Percentiles rank a stretch among this genome's conserved stretches.
Conservation (phyloP, 64 coral and sea anemone species). For the Stylophora pistillata region DNA sequence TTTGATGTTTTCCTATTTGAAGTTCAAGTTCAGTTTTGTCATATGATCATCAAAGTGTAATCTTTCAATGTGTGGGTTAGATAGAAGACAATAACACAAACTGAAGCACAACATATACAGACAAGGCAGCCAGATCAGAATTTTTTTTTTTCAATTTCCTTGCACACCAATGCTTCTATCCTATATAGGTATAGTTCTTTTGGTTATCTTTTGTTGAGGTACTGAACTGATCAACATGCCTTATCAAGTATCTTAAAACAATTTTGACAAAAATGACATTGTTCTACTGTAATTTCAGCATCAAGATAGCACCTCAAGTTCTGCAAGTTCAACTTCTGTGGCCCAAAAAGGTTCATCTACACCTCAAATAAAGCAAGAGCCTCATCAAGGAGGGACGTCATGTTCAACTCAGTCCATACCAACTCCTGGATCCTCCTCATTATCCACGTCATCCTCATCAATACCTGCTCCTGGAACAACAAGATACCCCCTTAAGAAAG, state of each 20-base stretch:
- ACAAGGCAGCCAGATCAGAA: too few species aligned
- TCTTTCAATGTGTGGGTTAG: too few species aligned
- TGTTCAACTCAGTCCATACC: slow-evolving; percentile 32
- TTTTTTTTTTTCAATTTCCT: too few species aligned
- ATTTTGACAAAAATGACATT: background rate
- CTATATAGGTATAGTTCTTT: too few species aligned
- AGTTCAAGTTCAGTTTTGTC: too few species aligned
- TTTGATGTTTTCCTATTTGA: too few species aligned
- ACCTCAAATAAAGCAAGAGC: slow-evolving; percentile 49
- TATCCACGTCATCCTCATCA: slow-evolving; percentile 19
- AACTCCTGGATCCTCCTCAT: background rate
- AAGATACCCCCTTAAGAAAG: slow-evolving; percentile 89
- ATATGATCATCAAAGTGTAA: too few species aligned
- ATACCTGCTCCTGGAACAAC: slow-evolving; percentile 48
- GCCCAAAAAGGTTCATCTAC: background rate
- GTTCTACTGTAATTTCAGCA: background rate
- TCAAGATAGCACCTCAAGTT: slow-evolving; percentile 1
- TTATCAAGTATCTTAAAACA: background rate
- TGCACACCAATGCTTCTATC: too few species aligned
- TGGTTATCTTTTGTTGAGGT: too few species aligned
- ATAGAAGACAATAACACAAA: too few species aligned
- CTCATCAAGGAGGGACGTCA: slow-evolving; percentile 7
- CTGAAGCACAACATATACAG: too few species aligned
- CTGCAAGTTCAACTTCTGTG: background rate
- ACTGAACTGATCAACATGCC: too few species aligned